A percentile compares a stretch with the other conserved stretches of the same genome.
These are phyloP conservation scores for Percopsis omiscomaycus DNA, from an alignment of 2,797 vertebrate genomes.

Conservation along the genomic window DNA sequence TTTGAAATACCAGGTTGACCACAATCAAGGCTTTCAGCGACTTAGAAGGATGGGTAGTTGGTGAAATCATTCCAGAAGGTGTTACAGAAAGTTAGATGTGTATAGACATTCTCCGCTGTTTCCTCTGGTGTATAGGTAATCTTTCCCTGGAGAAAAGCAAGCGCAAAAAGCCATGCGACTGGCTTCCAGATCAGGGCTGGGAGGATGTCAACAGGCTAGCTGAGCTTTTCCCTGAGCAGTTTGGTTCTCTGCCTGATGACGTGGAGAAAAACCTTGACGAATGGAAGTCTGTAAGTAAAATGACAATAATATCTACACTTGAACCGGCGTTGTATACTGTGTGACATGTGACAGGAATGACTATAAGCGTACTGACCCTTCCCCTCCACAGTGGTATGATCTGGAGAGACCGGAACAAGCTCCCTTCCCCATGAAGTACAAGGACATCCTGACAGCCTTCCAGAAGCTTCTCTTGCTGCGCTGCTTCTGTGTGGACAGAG, in stretches of 20 bases:
- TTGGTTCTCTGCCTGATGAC: conserved; percentile 84
- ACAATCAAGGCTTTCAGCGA: not conserved
- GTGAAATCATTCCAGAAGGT: no score
- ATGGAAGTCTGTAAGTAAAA: conserved; percentile 86
- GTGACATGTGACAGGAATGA: conserved; percentile 3
- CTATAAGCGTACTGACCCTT: not conserved
- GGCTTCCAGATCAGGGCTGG: conserved; percentile 94
- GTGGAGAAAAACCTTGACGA: conserved; percentile 74
- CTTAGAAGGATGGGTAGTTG: no score
- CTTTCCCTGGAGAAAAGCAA: conserved; percentile 91
- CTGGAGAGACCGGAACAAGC: conserved; percentile 85
- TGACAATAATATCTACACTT: not conserved
- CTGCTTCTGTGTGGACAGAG: conserved; percentile 92
- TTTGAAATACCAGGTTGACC: not conserved
- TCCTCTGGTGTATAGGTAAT: conserved; percentile 79
- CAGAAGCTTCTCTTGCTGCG: conserved; percentile 91
- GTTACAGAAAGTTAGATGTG: not conserved
- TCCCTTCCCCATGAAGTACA: conserved; percentile 82
- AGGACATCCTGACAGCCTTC: conserved; percentile 79
- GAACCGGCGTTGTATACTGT: no score
- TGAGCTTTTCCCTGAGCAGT: conserved; percentile 82
- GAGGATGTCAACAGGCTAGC: conserved; percentile 88
- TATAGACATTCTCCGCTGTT: not conserved
- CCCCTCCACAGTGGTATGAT: conserved; percentile 86
- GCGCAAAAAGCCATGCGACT: conserved; percentile 81